phyloP scores from a whole-genome alignment of 2,888 invertebrate species.

The Tenodera sinensis region DNA sequence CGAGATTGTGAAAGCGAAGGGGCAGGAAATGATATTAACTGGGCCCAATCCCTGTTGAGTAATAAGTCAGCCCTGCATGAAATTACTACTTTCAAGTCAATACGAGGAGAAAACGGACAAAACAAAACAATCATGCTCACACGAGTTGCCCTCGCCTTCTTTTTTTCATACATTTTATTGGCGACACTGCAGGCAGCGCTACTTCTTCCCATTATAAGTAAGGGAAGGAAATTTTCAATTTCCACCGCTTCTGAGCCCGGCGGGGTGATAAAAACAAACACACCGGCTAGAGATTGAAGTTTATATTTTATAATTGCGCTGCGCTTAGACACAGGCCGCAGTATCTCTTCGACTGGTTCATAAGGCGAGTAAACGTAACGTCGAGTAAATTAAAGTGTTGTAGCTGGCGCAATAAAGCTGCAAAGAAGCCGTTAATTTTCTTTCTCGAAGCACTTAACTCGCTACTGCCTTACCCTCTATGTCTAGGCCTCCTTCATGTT shows the following conservation, averaged over 20 bases:
- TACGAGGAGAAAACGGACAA: neutral
- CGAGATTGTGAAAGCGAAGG: neutral
- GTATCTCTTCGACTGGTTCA: neutral
- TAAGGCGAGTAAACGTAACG: neutral
- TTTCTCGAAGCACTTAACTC: neutral
- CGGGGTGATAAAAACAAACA: neutral
- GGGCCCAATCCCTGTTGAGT: neutral
- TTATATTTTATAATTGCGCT: neutral
- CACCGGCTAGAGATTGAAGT: neutral
- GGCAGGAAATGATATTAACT: neutral
- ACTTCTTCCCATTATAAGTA: neutral
- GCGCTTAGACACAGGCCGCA: neutral
- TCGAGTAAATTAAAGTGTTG: neutral
- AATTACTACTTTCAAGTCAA: neutral
- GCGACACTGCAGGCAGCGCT: neutral
- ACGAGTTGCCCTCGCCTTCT: neutral
- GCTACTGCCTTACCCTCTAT: too few relatives aligned
- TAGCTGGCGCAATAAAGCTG: neutral
- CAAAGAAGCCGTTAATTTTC: neutral
- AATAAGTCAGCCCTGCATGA: neutral
- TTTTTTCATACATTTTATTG: neutral
- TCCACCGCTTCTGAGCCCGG: neutral
- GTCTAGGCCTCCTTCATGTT: neutral
- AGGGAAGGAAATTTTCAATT: neutral
- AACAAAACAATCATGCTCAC: neutral